Evolutionary conservation across 2,888 invertebrate species (phyloP).

Genomic region (Chelonus formosanus): DNA sequence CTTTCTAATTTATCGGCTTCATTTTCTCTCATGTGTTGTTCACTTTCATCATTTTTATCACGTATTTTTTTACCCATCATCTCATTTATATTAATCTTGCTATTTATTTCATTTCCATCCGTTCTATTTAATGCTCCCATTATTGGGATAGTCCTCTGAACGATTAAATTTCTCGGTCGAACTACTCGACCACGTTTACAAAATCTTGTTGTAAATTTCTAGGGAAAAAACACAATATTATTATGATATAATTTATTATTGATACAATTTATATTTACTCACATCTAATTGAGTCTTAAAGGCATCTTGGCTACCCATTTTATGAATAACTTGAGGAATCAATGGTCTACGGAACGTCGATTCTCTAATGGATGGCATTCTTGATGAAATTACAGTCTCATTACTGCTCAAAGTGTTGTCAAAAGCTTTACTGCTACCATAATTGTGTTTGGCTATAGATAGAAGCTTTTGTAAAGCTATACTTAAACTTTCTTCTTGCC

Average conservation of each 20-base stretch:
- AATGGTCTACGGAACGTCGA: slow-evolving; percentile 61
- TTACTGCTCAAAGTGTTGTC: slow-evolving; percentile 59
- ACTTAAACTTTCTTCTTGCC: slow-evolving; percentile 52
- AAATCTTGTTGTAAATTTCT: slow-evolving; percentile 66
- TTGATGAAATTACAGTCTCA: slow-evolving; percentile 61
- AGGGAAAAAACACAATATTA: slow-evolving; percentile 48
- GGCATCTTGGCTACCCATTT: slow-evolving; percentile 59
- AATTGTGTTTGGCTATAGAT: slow-evolving; percentile 65
- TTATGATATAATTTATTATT: slow-evolving; percentile 4
- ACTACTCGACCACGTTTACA: slow-evolving; percentile 63
- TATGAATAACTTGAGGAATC: slow-evolving; percentile 60
- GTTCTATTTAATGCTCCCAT: slow-evolving; percentile 38
- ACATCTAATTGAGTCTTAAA: slow-evolving; percentile 67
- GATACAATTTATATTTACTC: slow-evolving; percentile 43
- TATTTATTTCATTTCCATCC: slow-evolving; percentile 16
- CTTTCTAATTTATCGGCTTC: slow-evolving; percentile 34
- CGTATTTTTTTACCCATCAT: slow-evolving; percentile 8
- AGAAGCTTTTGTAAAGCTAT: slow-evolving; percentile 62
- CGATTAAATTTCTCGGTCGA: slow-evolving; percentile 73
- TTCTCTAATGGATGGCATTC: slow-evolving; percentile 58
- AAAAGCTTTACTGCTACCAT: slow-evolving; percentile 63
- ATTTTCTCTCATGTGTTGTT: slow-evolving; percentile 26
- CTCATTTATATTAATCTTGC: not conserved
- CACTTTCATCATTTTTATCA: slow-evolving; percentile 9
- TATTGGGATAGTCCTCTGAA: slow-evolving; percentile 78